Percentiles rank a stretch among this genome's conserved stretches.
These are phyloP conservation scores for Hydropsyche tenuis DNA, from an alignment of 1,140 invertebrate species.

Conservation along the genomic window DNA sequence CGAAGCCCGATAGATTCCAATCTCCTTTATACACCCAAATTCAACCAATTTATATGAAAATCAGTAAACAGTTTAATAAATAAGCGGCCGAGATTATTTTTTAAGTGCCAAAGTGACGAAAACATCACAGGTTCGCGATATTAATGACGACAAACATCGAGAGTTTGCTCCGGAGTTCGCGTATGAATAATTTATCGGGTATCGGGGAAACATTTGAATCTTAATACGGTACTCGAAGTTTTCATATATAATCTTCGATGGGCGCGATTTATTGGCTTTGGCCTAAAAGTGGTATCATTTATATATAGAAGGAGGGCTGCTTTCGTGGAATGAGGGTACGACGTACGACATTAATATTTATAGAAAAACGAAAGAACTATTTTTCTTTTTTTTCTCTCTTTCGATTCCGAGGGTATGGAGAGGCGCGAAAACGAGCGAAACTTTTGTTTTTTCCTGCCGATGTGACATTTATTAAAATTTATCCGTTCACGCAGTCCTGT, in stretches of 20 bases:
- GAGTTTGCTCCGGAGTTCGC: constrained; percentile 1
- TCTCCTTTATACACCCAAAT: too few species aligned
- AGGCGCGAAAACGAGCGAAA: background rate
- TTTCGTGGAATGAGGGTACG: constrained; percentile 10
- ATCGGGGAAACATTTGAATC: constrained; percentile 32
- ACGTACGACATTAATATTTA: constrained; percentile 23
- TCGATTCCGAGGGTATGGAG: too few species aligned
- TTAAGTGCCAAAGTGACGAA: constrained; percentile 12
- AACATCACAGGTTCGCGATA: background rate
- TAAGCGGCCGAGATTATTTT: too few species aligned
- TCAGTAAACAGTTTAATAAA: too few species aligned
- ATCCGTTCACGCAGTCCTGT: background rate
- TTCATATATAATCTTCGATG: constrained; percentile 26
- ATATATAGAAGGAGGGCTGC: background rate
- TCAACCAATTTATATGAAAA: too few species aligned
- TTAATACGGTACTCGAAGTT: constrained; percentile 23
- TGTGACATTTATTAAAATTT: constrained; percentile 20
- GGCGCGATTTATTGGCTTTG: constrained; percentile 23
- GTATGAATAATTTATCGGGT: constrained; percentile 30
- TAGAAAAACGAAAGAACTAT: constrained; percentile 22
- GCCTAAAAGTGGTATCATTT: constrained; percentile 8
- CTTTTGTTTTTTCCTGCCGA: constrained; percentile 15
- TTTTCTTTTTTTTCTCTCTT: background rate
- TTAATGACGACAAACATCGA: constrained; percentile 3
- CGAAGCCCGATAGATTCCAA: too few species aligned